These are phyloP conservation scores for Stomatorhinus walkeri DNA, from an alignment of 2,797 vertebrate genomes.

Conservation along the genomic window DNA sequence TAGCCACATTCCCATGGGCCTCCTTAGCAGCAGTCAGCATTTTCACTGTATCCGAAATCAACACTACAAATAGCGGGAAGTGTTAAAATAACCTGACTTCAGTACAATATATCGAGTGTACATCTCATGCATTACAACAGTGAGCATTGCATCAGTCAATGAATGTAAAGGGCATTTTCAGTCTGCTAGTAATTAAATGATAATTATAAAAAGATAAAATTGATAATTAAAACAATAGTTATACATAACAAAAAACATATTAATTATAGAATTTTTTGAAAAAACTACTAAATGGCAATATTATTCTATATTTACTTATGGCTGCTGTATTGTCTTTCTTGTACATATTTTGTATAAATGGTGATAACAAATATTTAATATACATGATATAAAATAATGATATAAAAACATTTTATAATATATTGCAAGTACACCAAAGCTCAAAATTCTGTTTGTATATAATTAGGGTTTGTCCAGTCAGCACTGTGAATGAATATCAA, in stretches of 20 bases:
- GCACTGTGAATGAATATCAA: background rate
- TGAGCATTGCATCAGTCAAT: background rate
- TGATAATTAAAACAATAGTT: background rate
- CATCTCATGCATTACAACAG: background rate
- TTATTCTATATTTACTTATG: background rate
- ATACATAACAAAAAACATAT: background rate
- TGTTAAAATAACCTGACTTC: conserved; percentile 9
- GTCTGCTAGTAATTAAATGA: background rate
- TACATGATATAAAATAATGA: background rate
- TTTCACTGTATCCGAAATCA: background rate
- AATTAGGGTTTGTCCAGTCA: background rate
- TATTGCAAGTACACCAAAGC: background rate
- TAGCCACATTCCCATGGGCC: background rate
- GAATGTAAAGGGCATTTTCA: background rate
- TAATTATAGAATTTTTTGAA: background rate
- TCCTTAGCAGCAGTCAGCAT: background rate
- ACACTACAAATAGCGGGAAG: conserved; percentile 14
- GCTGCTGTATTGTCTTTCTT: background rate
- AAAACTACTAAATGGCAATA: background rate
- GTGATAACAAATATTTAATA: background rate
- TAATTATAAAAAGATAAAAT: background rate
- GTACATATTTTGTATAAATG: background rate
- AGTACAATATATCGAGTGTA: background rate
- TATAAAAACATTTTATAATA: background rate
- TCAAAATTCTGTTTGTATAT: background rate